These are phyloP conservation scores for Agrotis segetum DNA, from an alignment of 2,888 invertebrate genomes.

Conservation along the genomic window DNA sequence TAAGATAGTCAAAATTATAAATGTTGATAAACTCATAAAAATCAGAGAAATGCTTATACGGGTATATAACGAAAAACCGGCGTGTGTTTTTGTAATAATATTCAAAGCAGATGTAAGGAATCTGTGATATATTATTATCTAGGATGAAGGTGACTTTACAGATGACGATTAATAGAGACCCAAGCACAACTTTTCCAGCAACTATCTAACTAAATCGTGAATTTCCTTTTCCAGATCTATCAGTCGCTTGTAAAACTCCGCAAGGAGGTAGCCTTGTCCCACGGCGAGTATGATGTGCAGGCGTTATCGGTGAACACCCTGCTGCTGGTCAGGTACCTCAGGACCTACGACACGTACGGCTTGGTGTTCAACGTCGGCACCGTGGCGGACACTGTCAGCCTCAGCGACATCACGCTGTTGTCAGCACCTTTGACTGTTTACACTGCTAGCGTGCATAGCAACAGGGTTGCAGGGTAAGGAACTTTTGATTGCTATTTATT, in stretches of 20 bases:
- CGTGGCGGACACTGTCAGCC: conserved; percentile 78
- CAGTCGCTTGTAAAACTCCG: conserved; percentile 89
- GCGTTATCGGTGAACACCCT: conserved; percentile 75
- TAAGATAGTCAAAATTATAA: conserved; percentile 37
- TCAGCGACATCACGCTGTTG: conserved; percentile 71
- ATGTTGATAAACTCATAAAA: neutral
- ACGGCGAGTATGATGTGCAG: conserved; percentile 79
- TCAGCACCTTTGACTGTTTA: conserved; percentile 73
- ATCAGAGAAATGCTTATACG: neutral
- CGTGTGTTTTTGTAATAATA: neutral
- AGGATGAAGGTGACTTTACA: too few relatives aligned
- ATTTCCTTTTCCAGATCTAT: conserved; percentile 83
- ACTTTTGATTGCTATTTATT: neutral
- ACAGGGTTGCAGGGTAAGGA: conserved; percentile 74
- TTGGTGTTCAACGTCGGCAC: conserved; percentile 90
- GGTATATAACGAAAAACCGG: neutral
- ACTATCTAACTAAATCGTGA: too few relatives aligned
- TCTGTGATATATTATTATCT: too few relatives aligned
- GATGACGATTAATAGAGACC: too few relatives aligned
- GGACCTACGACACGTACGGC: conserved; percentile 76
- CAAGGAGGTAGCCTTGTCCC: conserved; percentile 80
- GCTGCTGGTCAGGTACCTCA: conserved; percentile 73
- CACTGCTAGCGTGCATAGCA: conserved; percentile 78
- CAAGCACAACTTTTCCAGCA: neutral
- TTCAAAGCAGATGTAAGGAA: too few relatives aligned